These are phyloP conservation scores for Manacus vitellinus DNA, from an alignment of 2,113 vertebrate genomes.

Conservation along the genomic window DNA sequence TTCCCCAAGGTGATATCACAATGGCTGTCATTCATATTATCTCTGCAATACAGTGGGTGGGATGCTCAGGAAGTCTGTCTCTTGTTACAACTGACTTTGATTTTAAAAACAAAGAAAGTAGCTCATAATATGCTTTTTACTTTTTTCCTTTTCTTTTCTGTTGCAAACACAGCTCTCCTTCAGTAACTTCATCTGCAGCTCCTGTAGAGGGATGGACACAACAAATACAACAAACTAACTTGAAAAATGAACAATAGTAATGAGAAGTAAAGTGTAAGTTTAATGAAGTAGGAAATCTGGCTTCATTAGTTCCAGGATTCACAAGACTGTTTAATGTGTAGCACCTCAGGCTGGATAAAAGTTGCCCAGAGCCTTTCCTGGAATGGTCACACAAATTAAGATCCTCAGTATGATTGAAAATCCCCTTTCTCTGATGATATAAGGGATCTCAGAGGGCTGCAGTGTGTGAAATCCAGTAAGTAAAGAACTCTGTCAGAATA, in stretches of 20 bases:
- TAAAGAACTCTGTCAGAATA: neutral
- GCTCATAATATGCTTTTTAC: neutral
- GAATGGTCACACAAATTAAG: conserved; percentile 2
- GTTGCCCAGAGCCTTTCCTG: neutral
- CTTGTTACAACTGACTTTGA: neutral
- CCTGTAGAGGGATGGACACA: neutral
- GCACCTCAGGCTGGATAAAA: neutral
- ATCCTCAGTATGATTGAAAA: neutral
- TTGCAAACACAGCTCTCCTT: neutral
- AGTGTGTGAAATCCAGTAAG: neutral
- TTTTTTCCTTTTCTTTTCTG: neutral
- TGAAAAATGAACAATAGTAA: neutral
- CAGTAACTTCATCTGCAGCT: neutral
- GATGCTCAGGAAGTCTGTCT: neutral
- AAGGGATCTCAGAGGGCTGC: neutral
- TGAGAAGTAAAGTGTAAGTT: conserved; percentile 17
- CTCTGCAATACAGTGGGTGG: neutral
- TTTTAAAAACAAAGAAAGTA: conserved; percentile 20
- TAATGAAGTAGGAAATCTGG: conserved; percentile 38
- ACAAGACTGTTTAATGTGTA: conserved; percentile 10
- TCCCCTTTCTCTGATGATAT: neutral
- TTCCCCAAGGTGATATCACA: conserved; percentile 21
- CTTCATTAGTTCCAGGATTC: conserved; percentile 30
- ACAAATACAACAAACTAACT: neutral
- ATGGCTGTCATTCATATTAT: conserved; percentile 34